Conservation (phyloP, 2,113 vertebrate genomes). For the Plotosus lineatus region DNA sequence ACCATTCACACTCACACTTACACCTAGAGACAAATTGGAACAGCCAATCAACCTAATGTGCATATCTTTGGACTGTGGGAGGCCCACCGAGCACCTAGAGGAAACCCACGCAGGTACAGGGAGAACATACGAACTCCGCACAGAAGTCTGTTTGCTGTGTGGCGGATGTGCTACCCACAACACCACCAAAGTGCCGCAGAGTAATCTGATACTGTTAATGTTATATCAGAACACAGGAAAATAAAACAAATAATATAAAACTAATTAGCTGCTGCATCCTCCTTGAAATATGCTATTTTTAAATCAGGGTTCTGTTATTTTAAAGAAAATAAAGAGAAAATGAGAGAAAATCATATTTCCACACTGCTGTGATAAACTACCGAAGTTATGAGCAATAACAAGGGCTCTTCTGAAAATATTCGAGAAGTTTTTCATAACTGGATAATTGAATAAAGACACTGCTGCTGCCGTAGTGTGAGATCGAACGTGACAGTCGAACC, state of each 20-base stretch:
- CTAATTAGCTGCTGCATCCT: background rate
- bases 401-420: background rate
- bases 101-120: too few species aligned
- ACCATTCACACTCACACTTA: too few species aligned
- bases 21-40: too few species aligned
- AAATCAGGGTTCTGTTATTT: constrained; percentile 2
- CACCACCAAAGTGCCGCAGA: background rate
- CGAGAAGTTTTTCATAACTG: constrained; percentile 20
- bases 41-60: too few species aligned
- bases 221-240: background rate
- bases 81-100: too few species aligned
- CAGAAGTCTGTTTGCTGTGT: too few species aligned
- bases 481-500: constrained; percentile 7
- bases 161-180: too few species aligned
- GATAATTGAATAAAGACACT: constrained; percentile 4
- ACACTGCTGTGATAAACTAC: constrained; percentile 13
- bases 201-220: background rate
- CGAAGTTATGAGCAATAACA: constrained; percentile 1
- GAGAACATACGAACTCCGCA: too few species aligned
- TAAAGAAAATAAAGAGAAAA: constrained; percentile 13
- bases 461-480: background rate
- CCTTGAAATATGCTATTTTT: constrained; percentile 5
- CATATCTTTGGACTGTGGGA: too few species aligned
- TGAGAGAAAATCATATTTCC: constrained; percentile 10
- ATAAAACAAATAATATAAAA: too few species aligned